A percentile compares a stretch with the other conserved stretches of the same genome.
Conservation (phyloP, 2,113 vertebrate genomes). For the Perognathus longimembris region DNA sequence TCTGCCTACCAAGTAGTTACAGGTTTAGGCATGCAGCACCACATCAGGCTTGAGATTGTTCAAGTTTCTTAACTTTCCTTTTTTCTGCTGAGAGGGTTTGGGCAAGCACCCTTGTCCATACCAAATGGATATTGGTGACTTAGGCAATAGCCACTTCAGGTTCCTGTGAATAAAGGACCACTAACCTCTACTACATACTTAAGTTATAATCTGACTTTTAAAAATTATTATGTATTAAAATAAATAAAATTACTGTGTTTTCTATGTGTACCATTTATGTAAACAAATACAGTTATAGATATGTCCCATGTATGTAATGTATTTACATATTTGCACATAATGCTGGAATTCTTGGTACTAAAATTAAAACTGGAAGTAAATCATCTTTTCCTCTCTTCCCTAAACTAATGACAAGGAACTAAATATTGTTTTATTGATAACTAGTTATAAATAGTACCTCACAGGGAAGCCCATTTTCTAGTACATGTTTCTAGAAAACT, state of each 20-base stretch:
- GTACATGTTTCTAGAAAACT: not conserved
- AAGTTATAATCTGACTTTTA: not conserved
- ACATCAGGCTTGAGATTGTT: not conserved
- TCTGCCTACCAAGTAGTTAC: too few relatives aligned
- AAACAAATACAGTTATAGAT: not conserved
- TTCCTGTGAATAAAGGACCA: not conserved
- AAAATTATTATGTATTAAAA: too few relatives aligned
- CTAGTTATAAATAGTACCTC: not conserved
- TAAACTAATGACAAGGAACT: conserved; percentile 24
- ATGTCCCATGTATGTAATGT: not conserved
- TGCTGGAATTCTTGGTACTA: conserved; percentile 14
- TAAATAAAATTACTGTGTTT: not conserved
- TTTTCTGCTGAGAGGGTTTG: not conserved
- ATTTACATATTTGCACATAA: not conserved
- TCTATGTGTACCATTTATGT: not conserved
- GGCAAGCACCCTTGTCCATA: not conserved
- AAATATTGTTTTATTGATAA: not conserved
- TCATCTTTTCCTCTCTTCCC: conserved; percentile 30
- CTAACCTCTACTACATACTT: not conserved
- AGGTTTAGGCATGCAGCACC: too few relatives aligned
- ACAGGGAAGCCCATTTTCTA: conserved; percentile 5
- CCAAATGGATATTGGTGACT: not conserved
- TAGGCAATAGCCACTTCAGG: not conserved
- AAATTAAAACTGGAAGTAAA: not conserved
- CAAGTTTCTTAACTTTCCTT: not conserved